Percentiles rank a stretch among this genome's conserved stretches.
phyloP scores from a whole-genome alignment of 1,140 invertebrate genomes.

The Drosophila persimilis region DNA sequence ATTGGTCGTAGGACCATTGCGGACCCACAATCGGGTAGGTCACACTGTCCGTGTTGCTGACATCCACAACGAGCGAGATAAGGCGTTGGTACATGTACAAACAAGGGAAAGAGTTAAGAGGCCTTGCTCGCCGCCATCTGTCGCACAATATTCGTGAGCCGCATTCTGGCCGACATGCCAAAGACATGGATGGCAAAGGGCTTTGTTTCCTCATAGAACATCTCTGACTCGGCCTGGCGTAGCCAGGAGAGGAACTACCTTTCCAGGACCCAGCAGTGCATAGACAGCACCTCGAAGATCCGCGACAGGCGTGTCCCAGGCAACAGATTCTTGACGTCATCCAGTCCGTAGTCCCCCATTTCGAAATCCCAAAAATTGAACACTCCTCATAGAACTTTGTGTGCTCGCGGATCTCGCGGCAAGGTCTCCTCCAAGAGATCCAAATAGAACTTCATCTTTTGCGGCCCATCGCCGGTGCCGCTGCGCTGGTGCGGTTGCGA shows the following conservation, averaged over 20 bases:
- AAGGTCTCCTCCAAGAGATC: conserved; percentile 52
- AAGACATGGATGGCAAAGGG: conserved; percentile 52
- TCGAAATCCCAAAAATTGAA: background rate
- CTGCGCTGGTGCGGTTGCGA: background rate
- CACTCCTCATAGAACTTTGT: conserved; percentile 36
- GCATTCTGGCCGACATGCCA: conserved; percentile 27
- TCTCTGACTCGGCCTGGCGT: conserved; percentile 53
- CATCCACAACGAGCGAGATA: conserved; percentile 54
- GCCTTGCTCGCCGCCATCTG: conserved; percentile 29
- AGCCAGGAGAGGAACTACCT: conserved; percentile 62
- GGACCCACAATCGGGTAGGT: conserved; percentile 51
- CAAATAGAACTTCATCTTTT: conserved; percentile 52
- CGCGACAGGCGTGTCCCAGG: conserved; percentile 47
- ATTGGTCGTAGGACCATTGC: conserved; percentile 42
- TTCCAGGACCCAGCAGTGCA: conserved; percentile 56
- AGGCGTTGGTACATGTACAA: conserved; percentile 27
- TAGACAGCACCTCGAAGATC: conserved; percentile 50
- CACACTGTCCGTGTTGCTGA: conserved; percentile 54
- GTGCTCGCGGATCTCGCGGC: conserved; percentile 9
- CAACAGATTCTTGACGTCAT: conserved; percentile 56
- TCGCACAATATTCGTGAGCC: conserved; percentile 42
- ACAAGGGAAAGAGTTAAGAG: too few relatives aligned
- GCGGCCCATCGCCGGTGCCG: background rate
- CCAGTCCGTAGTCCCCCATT: conserved; percentile 40
- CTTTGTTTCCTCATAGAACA: conserved; percentile 58